Conservation (phyloP, 1,140 invertebrate species). For the Goniozus legneri region DNA sequence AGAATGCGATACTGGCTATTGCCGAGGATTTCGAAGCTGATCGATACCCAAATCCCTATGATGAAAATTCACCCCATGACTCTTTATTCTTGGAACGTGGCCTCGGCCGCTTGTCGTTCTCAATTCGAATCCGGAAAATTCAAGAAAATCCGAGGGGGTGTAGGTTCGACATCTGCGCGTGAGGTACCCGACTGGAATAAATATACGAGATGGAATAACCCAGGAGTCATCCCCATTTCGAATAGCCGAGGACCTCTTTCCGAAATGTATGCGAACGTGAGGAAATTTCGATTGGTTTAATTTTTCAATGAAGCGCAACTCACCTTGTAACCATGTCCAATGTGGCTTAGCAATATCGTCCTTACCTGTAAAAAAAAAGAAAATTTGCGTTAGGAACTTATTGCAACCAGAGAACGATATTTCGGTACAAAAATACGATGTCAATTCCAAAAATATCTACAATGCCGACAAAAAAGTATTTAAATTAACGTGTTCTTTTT, state of each 20-base stretch:
- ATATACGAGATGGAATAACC: conserved; percentile 7
- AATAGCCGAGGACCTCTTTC: too few relatives aligned
- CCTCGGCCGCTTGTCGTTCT: conserved; percentile 15
- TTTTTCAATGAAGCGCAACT: conserved; percentile 45
- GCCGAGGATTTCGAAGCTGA: background rate
- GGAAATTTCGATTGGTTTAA: conserved; percentile 1
- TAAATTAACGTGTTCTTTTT: too few relatives aligned
- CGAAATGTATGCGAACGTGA: background rate
- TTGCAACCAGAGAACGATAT: too few relatives aligned
- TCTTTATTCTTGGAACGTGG: conserved; percentile 37
- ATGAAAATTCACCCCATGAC: conserved; percentile 41
- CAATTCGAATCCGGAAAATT: conserved; percentile 11
- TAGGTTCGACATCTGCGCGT: conserved; percentile 24
- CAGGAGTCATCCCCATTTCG: background rate
- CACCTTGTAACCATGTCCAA: conserved; percentile 54
- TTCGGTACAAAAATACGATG: too few relatives aligned
- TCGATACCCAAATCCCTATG: conserved; percentile 4
- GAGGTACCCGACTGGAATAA: conserved; percentile 14
- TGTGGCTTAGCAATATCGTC: conserved; percentile 53
- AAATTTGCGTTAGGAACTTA: background rate
- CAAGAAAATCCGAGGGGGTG: conserved; percentile 13
- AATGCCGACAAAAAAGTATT: too few relatives aligned
- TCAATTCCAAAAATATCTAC: too few relatives aligned
- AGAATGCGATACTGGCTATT: too few relatives aligned
- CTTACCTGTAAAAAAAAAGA: conserved; percentile 48